Base-by-base conservation (phyloP, 1,140 invertebrate species). In the Drosophila burlai region DNA sequence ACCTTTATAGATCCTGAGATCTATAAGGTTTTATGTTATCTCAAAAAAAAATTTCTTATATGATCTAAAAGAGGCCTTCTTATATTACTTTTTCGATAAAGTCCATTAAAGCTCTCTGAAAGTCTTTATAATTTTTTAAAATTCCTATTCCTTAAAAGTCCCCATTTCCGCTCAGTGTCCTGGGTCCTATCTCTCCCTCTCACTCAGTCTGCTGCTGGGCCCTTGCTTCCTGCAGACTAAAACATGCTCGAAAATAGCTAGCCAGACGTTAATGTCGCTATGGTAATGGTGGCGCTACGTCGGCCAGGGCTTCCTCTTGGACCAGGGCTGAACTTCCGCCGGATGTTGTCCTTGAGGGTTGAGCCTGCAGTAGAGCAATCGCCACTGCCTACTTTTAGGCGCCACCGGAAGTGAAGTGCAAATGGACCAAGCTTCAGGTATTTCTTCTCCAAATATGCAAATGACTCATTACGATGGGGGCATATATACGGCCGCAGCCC, bases 161-260 rank as follows among this genome's bases (percentile, higher is more conserved):
- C 13, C 13, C 2, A 21, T 24, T 55, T 55, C 5, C 4, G 7
- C 18, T 24, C 52, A 55, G 52, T 55, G 52, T 8, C 8, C 9
- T 38, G 18, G 31, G 11, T 16, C 4, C 16, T 31, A 11, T 8
- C 31, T 21, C 31, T 15, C 7, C 6, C 6, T 18, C 50, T 21
- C 31, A 13, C n/a, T 18, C n/a, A 18, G 29, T 50, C 16, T 10
- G 6, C 49, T 55, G 52, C 21, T 55, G 52, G 52, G 68, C 38
- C 11, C 65, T 68, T 58, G 81, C 58, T 69, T 78, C 76, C 76
- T 77, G 75, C 74, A 77, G 75, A 77, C 63, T 71, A 78, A 87
- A 81, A 87, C 66, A 89, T 57, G 77, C 52, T 84, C 75, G 71
- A 89, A 89, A 89, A 89, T 89, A 89, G 84, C 85, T 76, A 66